These are phyloP conservation scores for Physeter macrocephalus DNA, from an alignment of 2,113 vertebrate species.

Conservation along the genomic window DNA sequence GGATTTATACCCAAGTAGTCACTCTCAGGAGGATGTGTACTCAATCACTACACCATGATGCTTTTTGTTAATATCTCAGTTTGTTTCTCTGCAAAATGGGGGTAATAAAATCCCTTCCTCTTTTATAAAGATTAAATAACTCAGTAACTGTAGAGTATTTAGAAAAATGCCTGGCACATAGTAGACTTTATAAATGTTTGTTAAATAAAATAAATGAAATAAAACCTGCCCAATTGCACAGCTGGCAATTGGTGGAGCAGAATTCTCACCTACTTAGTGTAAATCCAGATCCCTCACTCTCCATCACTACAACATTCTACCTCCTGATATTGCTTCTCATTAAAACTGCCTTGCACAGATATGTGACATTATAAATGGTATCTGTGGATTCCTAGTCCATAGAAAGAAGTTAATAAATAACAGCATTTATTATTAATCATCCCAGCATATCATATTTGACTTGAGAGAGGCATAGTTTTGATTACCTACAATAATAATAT, in stretches of 20 bases:
- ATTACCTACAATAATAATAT: background rate
- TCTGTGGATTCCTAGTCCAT: background rate
- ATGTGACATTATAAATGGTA: background rate
- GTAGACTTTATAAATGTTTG: background rate
- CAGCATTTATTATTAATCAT: background rate
- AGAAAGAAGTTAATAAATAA: background rate
- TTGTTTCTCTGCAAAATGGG: background rate
- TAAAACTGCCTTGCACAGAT: background rate
- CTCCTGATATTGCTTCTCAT: background rate
- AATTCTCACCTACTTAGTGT: background rate
- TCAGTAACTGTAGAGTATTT: background rate
- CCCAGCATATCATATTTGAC: background rate
- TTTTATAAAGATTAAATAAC: background rate
- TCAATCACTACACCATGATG: background rate
- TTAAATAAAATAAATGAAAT: background rate
- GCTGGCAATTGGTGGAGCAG: background rate
- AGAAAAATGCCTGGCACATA: background rate
- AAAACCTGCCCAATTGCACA: background rate
- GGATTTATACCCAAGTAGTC: background rate
- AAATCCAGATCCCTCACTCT: background rate
- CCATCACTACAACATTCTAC: background rate
- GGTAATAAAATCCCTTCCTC: background rate
- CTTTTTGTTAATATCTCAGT: background rate
- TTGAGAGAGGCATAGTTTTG: background rate
- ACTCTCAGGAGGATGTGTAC: background rate